Base-by-base conservation (phyloP, 2,888 invertebrate species). In the Nomada goodeniana region DNA sequence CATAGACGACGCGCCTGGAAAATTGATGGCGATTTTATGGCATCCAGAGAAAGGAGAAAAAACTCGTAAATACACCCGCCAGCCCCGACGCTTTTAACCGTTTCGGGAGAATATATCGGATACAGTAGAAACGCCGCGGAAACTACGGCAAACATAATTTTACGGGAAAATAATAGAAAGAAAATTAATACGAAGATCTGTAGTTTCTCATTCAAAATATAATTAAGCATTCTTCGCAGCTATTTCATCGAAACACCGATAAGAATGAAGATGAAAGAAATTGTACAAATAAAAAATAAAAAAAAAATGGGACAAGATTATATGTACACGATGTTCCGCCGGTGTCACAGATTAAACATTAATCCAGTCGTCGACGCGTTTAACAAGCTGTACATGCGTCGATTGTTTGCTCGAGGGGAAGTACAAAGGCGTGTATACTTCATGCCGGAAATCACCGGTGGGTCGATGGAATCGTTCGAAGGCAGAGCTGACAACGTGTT, bases 21-120 rank as follows among this genome's bases (percentile, higher is more conserved):
- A 85, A 82, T 79, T 85, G 81, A 85, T 80, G 84, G 63, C 60
- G 68, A 84, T 76, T 76, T 83, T 57, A 67, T 55, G 65, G 20
- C 18, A 11, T 11, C 11, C 47, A n/a, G 57, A 50, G 47, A 47
- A 10, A 50, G 47, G 29, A 10, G 1, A 7, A 29, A 67, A 23
- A 29, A 2, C 13, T 10, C 3, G 7, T 18, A 2, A 4, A 36
- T 26, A n/a, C 18, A 29, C 44, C 44, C 57, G 26, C 60, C 57
- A 20, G 63, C 57, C 2, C 47, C 29, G 15, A 55, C 2, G 15
- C 11, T 20, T 76, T 26, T 11, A 0, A 23, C 29, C 26, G 10
- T 23, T 26, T 5, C 7, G 1, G 18, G 23, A 63, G 53, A 61
- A 53, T 44, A 29, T 63, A 18, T 18, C 15, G 2, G 20, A 36